These are phyloP conservation scores for Leptinotarsa peninsularis DNA, from an alignment of 2,888 invertebrate species.

Conservation along the genomic window DNA sequence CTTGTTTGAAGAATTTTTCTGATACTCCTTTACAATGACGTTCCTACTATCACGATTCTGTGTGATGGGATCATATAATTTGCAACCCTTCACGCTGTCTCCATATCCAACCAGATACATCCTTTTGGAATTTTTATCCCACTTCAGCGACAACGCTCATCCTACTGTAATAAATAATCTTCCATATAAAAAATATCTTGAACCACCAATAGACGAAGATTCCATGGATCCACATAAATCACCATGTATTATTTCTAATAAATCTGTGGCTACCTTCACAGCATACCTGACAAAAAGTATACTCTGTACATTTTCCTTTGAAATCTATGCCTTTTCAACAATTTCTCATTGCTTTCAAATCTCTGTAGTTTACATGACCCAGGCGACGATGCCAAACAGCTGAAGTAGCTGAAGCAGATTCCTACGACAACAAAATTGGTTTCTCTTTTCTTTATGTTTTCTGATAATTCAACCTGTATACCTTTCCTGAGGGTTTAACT, in stretches of 20 bases:
- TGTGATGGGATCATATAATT: too few species aligned
- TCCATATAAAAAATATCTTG: constrained; percentile 54
- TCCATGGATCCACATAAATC: constrained; percentile 42
- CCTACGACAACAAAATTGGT: background rate
- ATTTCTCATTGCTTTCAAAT: constrained; percentile 22
- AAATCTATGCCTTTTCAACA: constrained; percentile 9
- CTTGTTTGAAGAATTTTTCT: too few species aligned
- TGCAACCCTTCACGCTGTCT: too few species aligned
- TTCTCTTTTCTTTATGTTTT: background rate
- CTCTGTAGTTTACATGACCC: constrained; percentile 37
- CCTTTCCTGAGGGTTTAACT: too few species aligned
- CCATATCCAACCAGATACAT: too few species aligned
- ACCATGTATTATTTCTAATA: constrained; percentile 37
- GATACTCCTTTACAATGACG: too few species aligned
- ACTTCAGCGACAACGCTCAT: constrained; percentile 28
- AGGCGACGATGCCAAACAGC: constrained; percentile 33
- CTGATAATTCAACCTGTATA: constrained; percentile 18
- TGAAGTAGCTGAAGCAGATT: background rate
- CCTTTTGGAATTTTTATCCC: too few species aligned
- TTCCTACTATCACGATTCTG: too few species aligned
- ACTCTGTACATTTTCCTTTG: background rate
- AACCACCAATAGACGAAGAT: constrained; percentile 38
- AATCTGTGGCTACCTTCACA: constrained; percentile 18
- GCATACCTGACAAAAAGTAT: constrained; percentile 16
- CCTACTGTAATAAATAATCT: constrained; percentile 53